Conservation (phyloP, 2,113 vertebrate genomes). For the Rhabdornis inornatus region DNA sequence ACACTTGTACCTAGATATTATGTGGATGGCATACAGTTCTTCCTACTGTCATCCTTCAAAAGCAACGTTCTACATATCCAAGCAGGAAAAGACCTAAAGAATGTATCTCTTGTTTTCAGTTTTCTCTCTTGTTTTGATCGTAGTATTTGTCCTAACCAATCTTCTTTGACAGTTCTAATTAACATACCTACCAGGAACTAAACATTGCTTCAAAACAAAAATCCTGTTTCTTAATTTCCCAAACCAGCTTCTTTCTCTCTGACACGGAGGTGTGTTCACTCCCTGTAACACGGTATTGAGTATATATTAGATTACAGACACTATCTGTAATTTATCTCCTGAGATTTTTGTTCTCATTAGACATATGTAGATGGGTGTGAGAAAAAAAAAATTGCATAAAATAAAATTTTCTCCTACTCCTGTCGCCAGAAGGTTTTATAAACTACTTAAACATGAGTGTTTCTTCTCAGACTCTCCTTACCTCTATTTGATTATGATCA, state of each 20-base stretch:
- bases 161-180: not conserved
- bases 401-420: not conserved
- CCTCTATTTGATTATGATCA: not conserved
- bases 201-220: constrained; percentile 1
- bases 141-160: not conserved
- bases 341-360: constrained; percentile 22
- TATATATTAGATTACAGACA: not conserved
- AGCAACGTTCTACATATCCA: constrained; percentile 5
- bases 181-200: not conserved
- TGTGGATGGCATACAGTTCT: constrained; percentile 2
- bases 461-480: not conserved
- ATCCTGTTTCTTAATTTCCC: not conserved
- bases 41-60: constrained; percentile 28
- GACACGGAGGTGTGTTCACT: not conserved
- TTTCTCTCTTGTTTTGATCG: not conserved
- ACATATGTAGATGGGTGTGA: not conserved
- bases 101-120: not conserved
- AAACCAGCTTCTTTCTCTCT: not conserved
- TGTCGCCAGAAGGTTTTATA: not conserved
- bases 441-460: not conserved
- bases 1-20: constrained; percentile 23
- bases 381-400: not conserved
- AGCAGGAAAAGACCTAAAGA: constrained; percentile 40
- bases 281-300: not conserved
- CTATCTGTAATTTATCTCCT: not conserved